Evolutionary conservation across 2,888 invertebrate genomes (phyloP), one percentile per base, ranked within the genome.

Genomic region (Cataglyphis livida): DNA sequence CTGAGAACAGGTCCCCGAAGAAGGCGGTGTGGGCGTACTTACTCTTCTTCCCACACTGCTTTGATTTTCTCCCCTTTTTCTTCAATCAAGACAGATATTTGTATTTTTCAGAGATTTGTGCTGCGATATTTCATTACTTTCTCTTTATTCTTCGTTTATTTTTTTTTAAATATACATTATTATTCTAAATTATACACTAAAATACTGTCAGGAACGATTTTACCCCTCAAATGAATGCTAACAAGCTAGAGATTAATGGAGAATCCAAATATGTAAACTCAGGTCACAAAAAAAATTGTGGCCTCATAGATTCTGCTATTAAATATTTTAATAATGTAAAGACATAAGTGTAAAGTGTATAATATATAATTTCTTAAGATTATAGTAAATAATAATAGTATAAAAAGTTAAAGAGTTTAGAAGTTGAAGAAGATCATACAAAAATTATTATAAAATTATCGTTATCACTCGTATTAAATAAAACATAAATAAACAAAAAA

Each of bases 11-110:
- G 92, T 92, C 91, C 89, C 82, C 87, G 85, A 85, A 82, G 85
- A 82, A 84, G 64, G 79, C 48, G 82, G 90, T 89, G 92, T 92
- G 90, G 92, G 92, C 91, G 92, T 92, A 90, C 87, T 87, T 84
- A 76, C 66, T 79, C 84, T 76, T 79, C 84, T 76, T 84, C 82
- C 78, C 71, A 76, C 74, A 76, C 64, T 70, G 12, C 28, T 70
- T 64, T 65, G 35, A 64, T 78, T 81, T 83, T 59, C 74, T 83
- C 62, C 51, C 41, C n/a, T 64, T 41, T 66, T n/a, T 51, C 41
- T 59, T 41, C 64, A 64, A 15, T 57, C 41, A 32, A 41, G 6
- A 35, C 12, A 18, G 25, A 65, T 6, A 21, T 51, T 51, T 35
- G 59, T 44, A 59, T 18, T 35, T 59, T 59, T 32, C 15, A 15